phyloP scores from a whole-genome alignment of 2,797 vertebrate genomes.

The Oreochromis mossambicus region DNA sequence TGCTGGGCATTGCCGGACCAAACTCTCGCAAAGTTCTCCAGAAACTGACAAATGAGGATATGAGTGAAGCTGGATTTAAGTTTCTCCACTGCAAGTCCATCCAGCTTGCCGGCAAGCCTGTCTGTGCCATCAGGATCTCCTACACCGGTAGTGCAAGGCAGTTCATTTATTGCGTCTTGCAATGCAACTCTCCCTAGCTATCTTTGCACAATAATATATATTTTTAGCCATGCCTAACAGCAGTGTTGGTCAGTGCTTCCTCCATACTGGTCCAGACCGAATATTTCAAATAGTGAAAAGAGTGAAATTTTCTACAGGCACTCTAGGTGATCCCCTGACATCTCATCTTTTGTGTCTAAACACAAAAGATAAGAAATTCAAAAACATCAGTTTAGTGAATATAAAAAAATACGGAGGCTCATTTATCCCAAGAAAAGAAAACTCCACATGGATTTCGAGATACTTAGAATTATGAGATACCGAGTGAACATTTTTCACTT shows the following conservation, averaged over 20 bases:
- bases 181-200: background rate
- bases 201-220: background rate
- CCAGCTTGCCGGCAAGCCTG: constrained; percentile 74
- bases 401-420: background rate
- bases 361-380: background rate
- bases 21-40: constrained; percentile 88
- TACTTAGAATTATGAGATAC: background rate
- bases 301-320: background rate
- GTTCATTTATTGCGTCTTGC: background rate
- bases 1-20: constrained; percentile 90
- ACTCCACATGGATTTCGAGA: background rate
- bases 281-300: background rate
- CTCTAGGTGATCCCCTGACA: background rate
- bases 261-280: background rate
- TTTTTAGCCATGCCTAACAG: background rate
- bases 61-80: constrained; percentile 83
- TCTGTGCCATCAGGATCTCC: constrained; percentile 91
- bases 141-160: constrained; percentile 83
- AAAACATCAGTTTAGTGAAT: background rate
- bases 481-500: background rate
- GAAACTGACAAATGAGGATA: constrained; percentile 86
- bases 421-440: background rate
- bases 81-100: constrained; percentile 89
- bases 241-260: background rate
- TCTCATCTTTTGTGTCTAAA: background rate